Evolutionary conservation across 2,888 invertebrate genomes (phyloP).

Genomic region (Cinara cedri): DNA sequence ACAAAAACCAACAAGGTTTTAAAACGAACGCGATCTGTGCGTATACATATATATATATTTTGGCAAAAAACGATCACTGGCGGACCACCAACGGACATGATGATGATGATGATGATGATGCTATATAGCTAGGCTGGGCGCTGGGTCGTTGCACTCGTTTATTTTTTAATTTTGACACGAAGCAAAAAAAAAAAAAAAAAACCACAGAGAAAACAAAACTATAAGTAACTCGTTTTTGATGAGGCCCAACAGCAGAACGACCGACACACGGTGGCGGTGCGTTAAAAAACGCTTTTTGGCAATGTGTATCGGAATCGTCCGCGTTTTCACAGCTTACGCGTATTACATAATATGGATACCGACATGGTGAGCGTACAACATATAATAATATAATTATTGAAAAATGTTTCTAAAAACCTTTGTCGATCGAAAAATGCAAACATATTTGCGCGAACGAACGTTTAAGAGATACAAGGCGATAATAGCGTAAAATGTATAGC

Average conservation of each 20-base stretch:
- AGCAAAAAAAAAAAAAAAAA: conserved; percentile 22
- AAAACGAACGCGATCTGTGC: not conserved
- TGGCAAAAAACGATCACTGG: conserved; percentile 52
- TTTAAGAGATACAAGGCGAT: too few species aligned
- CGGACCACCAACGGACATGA: conserved; percentile 43
- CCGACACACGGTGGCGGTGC: not conserved
- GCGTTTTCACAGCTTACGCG: not conserved
- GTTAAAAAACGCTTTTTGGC: conserved; percentile 22
- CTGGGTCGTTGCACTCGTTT: conserved; percentile 39
- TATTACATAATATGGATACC: too few species aligned
- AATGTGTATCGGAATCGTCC: not conserved
- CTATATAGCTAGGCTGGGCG: too few species aligned
- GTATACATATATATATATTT: conserved; percentile 17
- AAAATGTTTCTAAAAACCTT: conserved; percentile 12
- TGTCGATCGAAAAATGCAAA: conserved; percentile 20
- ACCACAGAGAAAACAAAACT: conserved; percentile 37
- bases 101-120: not conserved
- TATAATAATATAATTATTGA: too few species aligned
- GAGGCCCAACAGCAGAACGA: conserved; percentile 1
- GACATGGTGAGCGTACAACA: too few species aligned
- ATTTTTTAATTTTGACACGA: not conserved
- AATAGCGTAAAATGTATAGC: too few species aligned
- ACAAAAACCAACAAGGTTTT: not conserved
- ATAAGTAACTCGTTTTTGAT: conserved; percentile 42
- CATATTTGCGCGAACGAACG: not conserved